Conservation (phyloP, 2,888 invertebrate species). For the Melanargia galathea region DNA sequence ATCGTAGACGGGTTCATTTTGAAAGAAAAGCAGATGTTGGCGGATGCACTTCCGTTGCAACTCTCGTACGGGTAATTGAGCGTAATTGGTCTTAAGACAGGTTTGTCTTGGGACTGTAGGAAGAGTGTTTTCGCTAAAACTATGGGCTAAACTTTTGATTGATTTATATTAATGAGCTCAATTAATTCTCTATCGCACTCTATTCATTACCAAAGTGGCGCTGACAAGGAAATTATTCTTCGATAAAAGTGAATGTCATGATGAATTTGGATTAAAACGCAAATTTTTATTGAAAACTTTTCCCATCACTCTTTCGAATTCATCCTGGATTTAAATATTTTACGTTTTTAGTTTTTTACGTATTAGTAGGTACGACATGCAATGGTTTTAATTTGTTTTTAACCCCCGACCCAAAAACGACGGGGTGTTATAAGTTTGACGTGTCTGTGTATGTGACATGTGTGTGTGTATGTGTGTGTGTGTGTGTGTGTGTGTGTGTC, state of each 20-base stretch:
- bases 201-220: neutral
- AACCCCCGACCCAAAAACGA: no score
- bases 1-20: neutral
- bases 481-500: no score
- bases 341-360: no score
- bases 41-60: constrained; percentile 6
- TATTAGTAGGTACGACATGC: no score
- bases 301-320: no score
- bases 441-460: no score
- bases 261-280: neutral
- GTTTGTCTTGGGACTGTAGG: constrained; percentile 10
- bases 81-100: constrained; percentile 5
- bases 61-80: neutral
- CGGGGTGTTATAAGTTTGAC: no score
- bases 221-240: neutral
- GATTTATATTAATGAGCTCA: constrained; percentile 1
- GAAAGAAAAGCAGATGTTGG: neutral
- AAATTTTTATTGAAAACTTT: constrained; percentile 3
- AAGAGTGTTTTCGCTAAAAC: constrained; percentile 1
- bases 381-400: no score
- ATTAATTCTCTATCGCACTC: neutral
- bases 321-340: no score
- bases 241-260: neutral
- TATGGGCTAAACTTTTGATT: neutral
- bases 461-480: no score